A percentile compares a stretch with the other conserved stretches of the same genome.
Evolutionary conservation across 2,888 invertebrate genomes (phyloP).

Genomic region (Lobophora halterata): DNA sequence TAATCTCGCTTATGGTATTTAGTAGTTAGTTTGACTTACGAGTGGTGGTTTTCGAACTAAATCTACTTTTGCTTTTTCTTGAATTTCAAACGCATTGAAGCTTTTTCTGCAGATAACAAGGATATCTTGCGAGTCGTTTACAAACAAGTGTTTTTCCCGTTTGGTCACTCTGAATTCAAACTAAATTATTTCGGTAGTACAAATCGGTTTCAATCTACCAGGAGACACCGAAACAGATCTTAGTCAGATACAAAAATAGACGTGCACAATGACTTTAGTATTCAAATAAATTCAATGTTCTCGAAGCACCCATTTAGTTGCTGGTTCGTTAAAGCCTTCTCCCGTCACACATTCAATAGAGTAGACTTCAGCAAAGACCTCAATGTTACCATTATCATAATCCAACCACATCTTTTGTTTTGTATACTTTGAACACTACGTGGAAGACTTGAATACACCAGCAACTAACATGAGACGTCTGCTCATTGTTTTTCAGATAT

Average conservation of each 20-base stretch:
- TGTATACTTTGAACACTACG: constrained; percentile 34
- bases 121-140: constrained; percentile 26
- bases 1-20: constrained; percentile 74
- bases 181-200: constrained; percentile 24
- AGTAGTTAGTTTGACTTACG: constrained; percentile 73
- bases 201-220: no score
- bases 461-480: constrained; percentile 71
- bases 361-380: constrained; percentile 3
- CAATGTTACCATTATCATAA: constrained; percentile 4
- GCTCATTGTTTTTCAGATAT: constrained; percentile 79
- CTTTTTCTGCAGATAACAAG: constrained; percentile 24
- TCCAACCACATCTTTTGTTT: constrained; percentile 14
- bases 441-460: constrained; percentile 59
- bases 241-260: constrained; percentile 15
- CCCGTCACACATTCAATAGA: constrained; percentile 4
- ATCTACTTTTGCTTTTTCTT: constrained; percentile 68
- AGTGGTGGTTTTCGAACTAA: constrained; percentile 72
- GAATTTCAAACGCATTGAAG: constrained; percentile 49
- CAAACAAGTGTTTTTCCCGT: constrained; percentile 23
- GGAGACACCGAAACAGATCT: no score
- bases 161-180: constrained; percentile 20
- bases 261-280: constrained; percentile 22
- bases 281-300: constrained; percentile 34
- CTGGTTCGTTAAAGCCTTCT: constrained; percentile 51
- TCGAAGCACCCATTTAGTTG: constrained; percentile 52